Base-by-base conservation (phyloP, 2,113 vertebrate genomes). In the Proteles cristata region DNA sequence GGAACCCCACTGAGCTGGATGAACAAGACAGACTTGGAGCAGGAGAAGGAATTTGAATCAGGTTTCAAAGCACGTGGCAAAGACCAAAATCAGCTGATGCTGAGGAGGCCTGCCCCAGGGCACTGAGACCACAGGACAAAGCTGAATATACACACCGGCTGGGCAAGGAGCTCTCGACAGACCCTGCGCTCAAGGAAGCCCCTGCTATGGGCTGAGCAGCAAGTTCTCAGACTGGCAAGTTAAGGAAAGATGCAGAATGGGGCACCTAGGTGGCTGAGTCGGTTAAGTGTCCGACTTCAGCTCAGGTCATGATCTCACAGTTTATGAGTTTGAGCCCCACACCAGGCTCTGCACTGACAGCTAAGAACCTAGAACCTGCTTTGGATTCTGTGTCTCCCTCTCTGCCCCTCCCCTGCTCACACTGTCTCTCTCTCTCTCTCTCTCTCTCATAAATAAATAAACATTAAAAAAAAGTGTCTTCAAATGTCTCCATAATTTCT, bases 91-190 rank as follows among this genome's bases (percentile, higher is more conserved):
- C 53, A 77, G 82, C 33, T 45, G 83, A 63, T 0, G 0, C 48
- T 35, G 31, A 35, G 14, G 58, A 4, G 1, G 9, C 69, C 48
- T 61, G 48, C 25, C 77, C 61, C 0, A 4, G 43, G 10, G 31
- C n/a, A 15, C 39, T 4, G 25, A 79, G 68, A 33, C 61, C 14
- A 15, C 45, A 16, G 61, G 43, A 65, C 77, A 94, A 61, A 79
- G 55, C n/a, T 1, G 17, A 28, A 19, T 3, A 1, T 21, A 53
- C 19, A 23, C 4, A 23, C 0, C 4, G n/a, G 14, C 66, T 43
- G 17, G 68, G 11, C 17, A 66, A 35, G 21, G 2, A 7, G 11
- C 53, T 28, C 2, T 35, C 12, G 2, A 48, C 33, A 69, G 63
- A 35, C 35, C 10, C 68, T 90, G 9, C 11, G 61, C 65, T 48